A percentile compares a stretch with the other conserved stretches of the same genome.
phyloP scores from a whole-genome alignment of 1,140 invertebrate species.

The Campoletis sonorensis region DNA sequence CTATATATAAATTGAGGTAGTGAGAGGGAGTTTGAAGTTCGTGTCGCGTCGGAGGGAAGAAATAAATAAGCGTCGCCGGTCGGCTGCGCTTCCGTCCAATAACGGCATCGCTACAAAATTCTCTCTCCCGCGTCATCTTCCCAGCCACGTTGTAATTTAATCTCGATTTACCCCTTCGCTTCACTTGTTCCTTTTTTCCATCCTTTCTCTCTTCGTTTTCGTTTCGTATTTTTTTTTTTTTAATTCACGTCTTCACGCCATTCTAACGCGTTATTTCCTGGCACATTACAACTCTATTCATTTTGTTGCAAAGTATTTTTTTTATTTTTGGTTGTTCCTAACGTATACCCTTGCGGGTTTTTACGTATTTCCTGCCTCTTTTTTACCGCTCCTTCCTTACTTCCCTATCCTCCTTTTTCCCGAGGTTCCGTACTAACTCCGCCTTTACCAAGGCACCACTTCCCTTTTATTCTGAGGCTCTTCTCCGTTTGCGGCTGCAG shows the following conservation, averaged over 20 bases:
- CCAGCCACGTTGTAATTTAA: conserved; percentile 30
- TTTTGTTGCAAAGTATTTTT: no score
- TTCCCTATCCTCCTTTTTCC: no score
- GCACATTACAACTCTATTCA: conserved; percentile 1
- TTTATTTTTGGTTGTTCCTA: no score
- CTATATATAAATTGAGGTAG: background rate
- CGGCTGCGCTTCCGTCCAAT: conserved; percentile 37
- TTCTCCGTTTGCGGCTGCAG: no score
- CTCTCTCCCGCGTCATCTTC: background rate
- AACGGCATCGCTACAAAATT: conserved; percentile 39
- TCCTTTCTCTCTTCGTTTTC: background rate
- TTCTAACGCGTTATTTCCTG: background rate
- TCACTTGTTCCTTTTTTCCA: background rate
- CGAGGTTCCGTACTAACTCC: no score
- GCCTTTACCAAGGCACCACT: no score
- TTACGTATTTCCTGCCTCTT: no score
- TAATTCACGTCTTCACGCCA: background rate
- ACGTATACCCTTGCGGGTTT: no score
- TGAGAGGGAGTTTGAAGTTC: conserved; percentile 13
- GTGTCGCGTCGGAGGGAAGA: conserved; percentile 36
- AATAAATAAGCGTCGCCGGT: conserved; percentile 44
- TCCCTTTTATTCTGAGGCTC: no score
- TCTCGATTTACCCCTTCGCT: conserved; percentile 29
- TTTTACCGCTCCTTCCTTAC: no score
- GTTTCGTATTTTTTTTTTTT: no score